Percentiles rank a stretch among this genome's conserved stretches.
phyloP scores from a whole-genome alignment of 2,797 vertebrate species.

The Chanos chanos region DNA sequence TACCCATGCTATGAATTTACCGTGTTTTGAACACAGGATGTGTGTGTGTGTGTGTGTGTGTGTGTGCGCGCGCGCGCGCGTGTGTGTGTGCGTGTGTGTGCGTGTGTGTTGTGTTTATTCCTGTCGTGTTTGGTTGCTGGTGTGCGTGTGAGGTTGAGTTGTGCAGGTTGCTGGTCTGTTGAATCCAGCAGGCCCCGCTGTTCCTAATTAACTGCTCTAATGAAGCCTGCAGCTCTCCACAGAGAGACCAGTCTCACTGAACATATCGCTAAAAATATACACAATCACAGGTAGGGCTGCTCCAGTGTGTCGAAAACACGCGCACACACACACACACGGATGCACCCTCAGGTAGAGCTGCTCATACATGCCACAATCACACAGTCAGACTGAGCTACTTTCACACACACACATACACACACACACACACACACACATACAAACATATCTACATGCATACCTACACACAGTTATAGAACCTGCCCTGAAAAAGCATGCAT shows the following conservation, averaged over 20 bases:
- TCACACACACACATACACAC: background rate
- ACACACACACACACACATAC: background rate
- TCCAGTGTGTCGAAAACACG: no score
- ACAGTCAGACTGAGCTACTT: no score
- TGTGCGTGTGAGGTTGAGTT: background rate
- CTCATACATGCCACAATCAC: no score
- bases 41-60: no score
- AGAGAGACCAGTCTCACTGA: conserved; percentile 73
- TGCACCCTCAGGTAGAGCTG: no score
- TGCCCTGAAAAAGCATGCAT: no score
- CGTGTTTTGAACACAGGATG: no score
- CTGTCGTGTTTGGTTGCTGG: background rate
- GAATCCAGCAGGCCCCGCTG: conserved; percentile 73
- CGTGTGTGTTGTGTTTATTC: no score
- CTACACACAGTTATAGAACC: background rate
- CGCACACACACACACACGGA: conserved; percentile 78
- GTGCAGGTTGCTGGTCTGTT: background rate
- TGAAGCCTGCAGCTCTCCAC: conserved; percentile 77
- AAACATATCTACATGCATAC: background rate
- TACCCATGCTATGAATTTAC: no score
- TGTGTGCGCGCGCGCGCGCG: background rate
- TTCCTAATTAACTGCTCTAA: conserved; percentile 86
- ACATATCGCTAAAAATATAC: conserved; percentile 76
- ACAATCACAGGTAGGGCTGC: conserved; percentile 81
- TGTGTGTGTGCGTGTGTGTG: background rate